Percentiles rank a stretch among this genome's conserved stretches.
These are phyloP conservation scores for Zeuzera pyrina DNA, from an alignment of 2,888 invertebrate species.

Conservation along the genomic window DNA sequence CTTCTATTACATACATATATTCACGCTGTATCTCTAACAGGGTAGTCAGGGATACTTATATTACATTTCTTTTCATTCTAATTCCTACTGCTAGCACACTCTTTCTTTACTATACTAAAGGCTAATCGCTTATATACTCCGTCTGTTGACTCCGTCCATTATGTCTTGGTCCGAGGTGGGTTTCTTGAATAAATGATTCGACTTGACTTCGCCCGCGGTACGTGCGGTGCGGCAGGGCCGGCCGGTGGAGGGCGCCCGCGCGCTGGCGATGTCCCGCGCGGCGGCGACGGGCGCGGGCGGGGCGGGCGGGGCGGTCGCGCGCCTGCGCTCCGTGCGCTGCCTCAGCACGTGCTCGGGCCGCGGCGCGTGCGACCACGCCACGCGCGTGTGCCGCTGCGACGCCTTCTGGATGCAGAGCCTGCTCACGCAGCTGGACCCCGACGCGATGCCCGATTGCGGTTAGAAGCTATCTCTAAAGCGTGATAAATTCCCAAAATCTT, in stretches of 20 bases:
- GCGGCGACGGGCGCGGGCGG: constrained; percentile 35
- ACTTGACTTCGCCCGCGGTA: too few species aligned
- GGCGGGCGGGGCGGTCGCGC: constrained; percentile 74
- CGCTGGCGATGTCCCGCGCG: constrained; percentile 24
- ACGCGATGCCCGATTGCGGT: constrained; percentile 88
- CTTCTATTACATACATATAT: too few species aligned
- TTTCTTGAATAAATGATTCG: too few species aligned
- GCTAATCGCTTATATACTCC: too few species aligned
- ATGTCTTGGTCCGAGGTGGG: too few species aligned
- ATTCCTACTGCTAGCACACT: too few species aligned
- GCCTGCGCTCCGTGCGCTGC: constrained; percentile 88
- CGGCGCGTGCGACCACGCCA: constrained; percentile 88
- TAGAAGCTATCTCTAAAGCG: constrained; percentile 17
- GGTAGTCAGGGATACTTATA: too few species aligned
- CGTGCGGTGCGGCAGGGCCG: constrained; percentile 26
- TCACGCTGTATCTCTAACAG: too few species aligned
- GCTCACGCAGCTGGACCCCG: constrained; percentile 75
- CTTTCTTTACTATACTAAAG: too few species aligned
- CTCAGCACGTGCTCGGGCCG: constrained; percentile 95
- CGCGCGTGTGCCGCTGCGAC: constrained; percentile 90
- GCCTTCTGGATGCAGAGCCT: constrained; percentile 97
- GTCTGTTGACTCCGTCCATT: too few species aligned
- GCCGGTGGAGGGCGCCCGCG: constrained; percentile 34
- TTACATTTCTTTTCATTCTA: too few species aligned
- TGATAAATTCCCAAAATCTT: too few species aligned